phyloP scores from a whole-genome alignment of 1,140 invertebrate species.

The Procambarus virginalis region DNA sequence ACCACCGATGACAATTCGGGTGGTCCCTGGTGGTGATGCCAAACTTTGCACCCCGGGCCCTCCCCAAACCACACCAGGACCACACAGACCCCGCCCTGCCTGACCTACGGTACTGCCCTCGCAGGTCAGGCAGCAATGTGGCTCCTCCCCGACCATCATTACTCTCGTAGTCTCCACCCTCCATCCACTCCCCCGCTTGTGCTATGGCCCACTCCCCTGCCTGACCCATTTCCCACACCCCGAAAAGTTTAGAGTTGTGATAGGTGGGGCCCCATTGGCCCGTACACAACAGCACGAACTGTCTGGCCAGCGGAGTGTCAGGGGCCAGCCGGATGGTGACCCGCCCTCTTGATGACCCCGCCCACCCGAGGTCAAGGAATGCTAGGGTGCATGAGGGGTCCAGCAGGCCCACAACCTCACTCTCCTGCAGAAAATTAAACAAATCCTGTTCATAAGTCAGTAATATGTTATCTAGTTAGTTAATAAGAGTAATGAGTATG shows the following conservation, averaged over 20 bases:
- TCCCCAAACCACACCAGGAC: neutral
- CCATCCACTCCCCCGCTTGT: neutral
- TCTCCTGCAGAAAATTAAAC: too few species aligned
- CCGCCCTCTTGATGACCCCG: too few species aligned
- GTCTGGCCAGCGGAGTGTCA: neutral
- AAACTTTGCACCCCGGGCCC: neutral
- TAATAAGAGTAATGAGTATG: too few species aligned
- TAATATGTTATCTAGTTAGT: too few species aligned
- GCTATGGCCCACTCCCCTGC: neutral
- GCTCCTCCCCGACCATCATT: slow-evolving; percentile 8
- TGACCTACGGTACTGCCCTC: neutral
- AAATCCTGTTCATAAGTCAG: too few species aligned
- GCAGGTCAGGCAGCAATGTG: neutral
- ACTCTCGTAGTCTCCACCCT: slow-evolving; percentile 8
- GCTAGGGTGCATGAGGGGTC: too few species aligned
- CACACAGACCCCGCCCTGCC: neutral
- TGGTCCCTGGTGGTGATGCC: slow-evolving; percentile 15
- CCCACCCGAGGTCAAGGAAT: too few species aligned
- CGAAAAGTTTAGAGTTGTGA: neutral
- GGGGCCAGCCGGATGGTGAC: neutral
- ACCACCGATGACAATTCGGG: too few species aligned
- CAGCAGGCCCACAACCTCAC: too few species aligned
- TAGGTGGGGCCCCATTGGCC: slow-evolving; percentile 15
- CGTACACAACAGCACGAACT: slow-evolving; percentile 4
- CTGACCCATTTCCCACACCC: neutral